phyloP scores from a whole-genome alignment of 30 jellyfish, hydroid and myxozoan genomes.

The Calvadosia cruxmelitensis region DNA sequence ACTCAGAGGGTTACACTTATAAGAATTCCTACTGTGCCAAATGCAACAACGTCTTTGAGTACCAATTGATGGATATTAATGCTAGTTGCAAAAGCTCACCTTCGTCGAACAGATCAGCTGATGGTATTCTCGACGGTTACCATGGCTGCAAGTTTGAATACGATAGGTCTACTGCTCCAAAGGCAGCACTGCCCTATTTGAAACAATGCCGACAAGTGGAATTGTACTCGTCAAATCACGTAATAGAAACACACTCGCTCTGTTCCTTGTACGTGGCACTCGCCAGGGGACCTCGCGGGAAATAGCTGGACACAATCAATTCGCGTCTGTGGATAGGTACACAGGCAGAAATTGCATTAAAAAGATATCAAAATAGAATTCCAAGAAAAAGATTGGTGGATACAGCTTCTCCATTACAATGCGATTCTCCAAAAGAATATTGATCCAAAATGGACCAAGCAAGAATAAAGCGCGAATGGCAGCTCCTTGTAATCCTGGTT shows the following conservation, averaged over 20 bases:
- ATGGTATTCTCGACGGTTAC: too few species aligned
- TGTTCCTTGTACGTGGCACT: background rate
- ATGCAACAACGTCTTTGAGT: background rate
- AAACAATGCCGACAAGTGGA: background rate
- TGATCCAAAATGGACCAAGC: background rate
- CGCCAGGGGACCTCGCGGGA: background rate
- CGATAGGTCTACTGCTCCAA: too few species aligned
- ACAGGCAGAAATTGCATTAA: too few species aligned
- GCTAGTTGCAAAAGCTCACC: background rate
- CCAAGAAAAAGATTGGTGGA: background rate
- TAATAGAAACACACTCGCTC: too few species aligned
- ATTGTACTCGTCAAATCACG: background rate
- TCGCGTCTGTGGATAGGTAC: too few species aligned
- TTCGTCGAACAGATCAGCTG: background rate
- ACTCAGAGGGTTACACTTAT: background rate
- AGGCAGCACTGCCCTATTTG: too few species aligned
- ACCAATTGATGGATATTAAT: background rate
- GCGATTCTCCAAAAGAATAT: background rate
- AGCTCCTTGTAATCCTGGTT: background rate
- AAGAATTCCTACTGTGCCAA: conserved; percentile 5
- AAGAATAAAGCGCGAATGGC: background rate
- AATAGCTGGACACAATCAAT: too few species aligned
- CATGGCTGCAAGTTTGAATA: background rate
- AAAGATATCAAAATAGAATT: too few species aligned
- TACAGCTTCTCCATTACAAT: background rate